These are phyloP conservation scores for Phyllotreta cruciferae DNA, from an alignment of 2,888 invertebrate genomes.

Conservation along the genomic window DNA sequence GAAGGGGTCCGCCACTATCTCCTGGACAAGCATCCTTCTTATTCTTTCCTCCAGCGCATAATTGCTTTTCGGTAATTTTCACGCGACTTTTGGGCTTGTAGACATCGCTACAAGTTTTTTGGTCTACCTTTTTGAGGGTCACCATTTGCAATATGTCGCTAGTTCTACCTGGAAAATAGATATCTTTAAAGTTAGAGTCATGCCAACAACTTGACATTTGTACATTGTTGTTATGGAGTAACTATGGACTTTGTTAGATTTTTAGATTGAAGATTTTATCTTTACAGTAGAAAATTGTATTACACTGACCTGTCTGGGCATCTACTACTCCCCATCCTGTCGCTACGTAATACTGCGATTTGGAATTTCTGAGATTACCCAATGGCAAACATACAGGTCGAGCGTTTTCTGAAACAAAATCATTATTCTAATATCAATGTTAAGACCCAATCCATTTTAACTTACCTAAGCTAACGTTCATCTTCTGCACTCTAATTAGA, in stretches of 20 bases:
- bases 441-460: background rate
- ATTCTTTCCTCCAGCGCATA: conserved; percentile 71
- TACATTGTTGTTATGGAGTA: no score
- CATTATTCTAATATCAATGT: no score
- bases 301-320: conserved; percentile 31
- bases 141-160: conserved; percentile 59
- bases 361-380: conserved; percentile 46
- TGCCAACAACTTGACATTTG: no score
- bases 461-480: conserved; percentile 56
- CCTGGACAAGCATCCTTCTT: conserved; percentile 71
- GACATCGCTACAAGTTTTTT: conserved; percentile 46
- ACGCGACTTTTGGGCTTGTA: conserved; percentile 48
- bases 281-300: no score
- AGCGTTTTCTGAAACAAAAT: conserved; percentile 53
- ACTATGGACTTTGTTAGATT: no score
- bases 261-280: no score
- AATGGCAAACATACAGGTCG: conserved; percentile 62
- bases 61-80: conserved; percentile 56
- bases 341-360: conserved; percentile 65
- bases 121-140: conserved; percentile 55
- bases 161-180: conserved; percentile 44
- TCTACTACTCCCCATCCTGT: conserved; percentile 81
- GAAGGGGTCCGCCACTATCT: conserved; percentile 74
- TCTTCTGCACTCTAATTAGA: conserved; percentile 60
- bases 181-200: no score